Percentiles rank a stretch among this genome's conserved stretches.
Conservation (phyloP, 2,113 vertebrate species). For the Diglossa brunneiventris region DNA sequence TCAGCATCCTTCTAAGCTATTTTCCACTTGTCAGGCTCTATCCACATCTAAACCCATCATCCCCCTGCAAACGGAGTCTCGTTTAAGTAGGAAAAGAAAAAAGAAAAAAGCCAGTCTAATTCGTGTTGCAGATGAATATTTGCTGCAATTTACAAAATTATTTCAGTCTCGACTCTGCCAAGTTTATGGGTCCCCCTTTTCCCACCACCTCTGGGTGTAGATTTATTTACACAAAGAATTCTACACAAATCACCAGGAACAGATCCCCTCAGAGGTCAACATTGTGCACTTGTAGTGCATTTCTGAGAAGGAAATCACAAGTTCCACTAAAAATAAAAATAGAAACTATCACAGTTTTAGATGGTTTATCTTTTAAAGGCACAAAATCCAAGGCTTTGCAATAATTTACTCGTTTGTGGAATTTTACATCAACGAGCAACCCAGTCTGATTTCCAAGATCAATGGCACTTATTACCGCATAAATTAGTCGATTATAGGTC, state of each 20-base stretch:
- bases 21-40: slow-evolving; percentile 80
- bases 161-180: neutral
- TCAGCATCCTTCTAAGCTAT: slow-evolving; percentile 72
- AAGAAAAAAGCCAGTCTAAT: neutral
- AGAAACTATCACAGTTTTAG: neutral
- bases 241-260: neutral
- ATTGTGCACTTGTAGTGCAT: neutral
- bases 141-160: slow-evolving; percentile 5
- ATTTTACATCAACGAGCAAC: neutral
- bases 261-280: neutral
- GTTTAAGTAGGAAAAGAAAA: neutral
- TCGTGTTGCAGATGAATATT: neutral
- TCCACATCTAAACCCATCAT: slow-evolving; percentile 68
- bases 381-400: neutral
- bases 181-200: neutral
- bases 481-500: slow-evolving; percentile 35
- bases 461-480: neutral
- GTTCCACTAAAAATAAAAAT: neutral
- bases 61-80: neutral
- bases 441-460: slow-evolving; percentile 6
- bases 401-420: neutral
- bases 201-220: neutral
- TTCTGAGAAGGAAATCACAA: neutral
- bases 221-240: neutral
- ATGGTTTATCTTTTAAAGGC: neutral